A percentile compares a stretch with the other conserved stretches of the same genome.
phyloP scores from a whole-genome alignment of 2,113 vertebrate species.

The Chelonoidis abingdonii region DNA sequence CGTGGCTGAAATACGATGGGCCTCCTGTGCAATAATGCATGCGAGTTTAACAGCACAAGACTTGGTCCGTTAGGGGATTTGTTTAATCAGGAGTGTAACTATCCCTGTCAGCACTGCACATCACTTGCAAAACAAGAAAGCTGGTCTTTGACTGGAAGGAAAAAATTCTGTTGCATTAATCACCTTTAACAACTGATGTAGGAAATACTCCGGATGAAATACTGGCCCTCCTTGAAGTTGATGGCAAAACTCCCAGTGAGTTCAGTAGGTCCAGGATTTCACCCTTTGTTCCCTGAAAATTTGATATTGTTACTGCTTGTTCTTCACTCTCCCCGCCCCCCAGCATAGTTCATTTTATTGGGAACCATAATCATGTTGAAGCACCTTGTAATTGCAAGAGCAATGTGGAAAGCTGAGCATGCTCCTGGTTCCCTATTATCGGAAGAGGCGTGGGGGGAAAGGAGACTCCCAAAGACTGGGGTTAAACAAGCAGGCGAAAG shows the following conservation, averaged over 20 bases:
- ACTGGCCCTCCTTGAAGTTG: neutral
- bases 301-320: neutral
- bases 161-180: constrained; percentile 47
- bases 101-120: constrained; percentile 57
- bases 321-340: neutral
- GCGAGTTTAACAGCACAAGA: constrained; percentile 66
- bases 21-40: constrained; percentile 66
- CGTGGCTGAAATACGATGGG: constrained; percentile 70
- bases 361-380: neutral
- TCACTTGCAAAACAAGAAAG: constrained; percentile 47
- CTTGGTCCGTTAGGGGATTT: constrained; percentile 64
- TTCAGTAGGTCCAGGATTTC: neutral
- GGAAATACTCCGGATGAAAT: constrained; percentile 48
- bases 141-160: constrained; percentile 50
- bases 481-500: constrained; percentile 4
- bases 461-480: neutral
- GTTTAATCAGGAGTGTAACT: constrained; percentile 67
- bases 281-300: neutral
- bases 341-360: neutral
- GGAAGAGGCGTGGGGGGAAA: neutral
- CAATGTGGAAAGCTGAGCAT: neutral
- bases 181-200: constrained; percentile 35
- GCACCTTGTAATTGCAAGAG: neutral
- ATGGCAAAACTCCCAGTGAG: neutral
- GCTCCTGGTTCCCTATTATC: neutral